These are phyloP conservation scores for Heliconius congener DNA, from an alignment of 1,140 invertebrate species.

Conservation along the genomic window DNA sequence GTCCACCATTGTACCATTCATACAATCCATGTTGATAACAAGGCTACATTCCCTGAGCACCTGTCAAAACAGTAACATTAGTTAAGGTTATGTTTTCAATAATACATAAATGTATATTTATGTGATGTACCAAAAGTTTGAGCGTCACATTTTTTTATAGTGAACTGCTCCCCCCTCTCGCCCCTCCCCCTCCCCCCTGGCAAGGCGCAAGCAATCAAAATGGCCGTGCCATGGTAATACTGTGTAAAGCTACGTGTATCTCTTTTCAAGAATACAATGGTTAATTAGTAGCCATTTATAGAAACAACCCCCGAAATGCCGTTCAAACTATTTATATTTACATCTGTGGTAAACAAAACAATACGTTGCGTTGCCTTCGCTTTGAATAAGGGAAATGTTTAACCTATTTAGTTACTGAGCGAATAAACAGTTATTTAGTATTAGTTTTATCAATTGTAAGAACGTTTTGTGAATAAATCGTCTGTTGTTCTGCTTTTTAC, in stretches of 20 bases:
- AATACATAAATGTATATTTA: neutral
- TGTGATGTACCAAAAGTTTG: constrained; percentile 51
- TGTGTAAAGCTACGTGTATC: constrained; percentile 64
- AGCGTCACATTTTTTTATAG: constrained; percentile 71
- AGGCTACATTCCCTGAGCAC: constrained; percentile 61
- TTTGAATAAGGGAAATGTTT: constrained; percentile 14
- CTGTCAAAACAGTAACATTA: constrained; percentile 60
- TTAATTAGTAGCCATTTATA: constrained; percentile 25
- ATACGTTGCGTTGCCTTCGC: constrained; percentile 30
- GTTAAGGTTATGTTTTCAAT: constrained; percentile 59
- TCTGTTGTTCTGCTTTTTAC: constrained; percentile 32
- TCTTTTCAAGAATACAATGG: constrained; percentile 48
- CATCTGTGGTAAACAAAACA: constrained; percentile 31
- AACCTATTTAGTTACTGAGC: constrained; percentile 13
- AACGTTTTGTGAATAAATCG: constrained; percentile 24
- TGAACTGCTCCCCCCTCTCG: constrained; percentile 54
- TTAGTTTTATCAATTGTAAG: constrained; percentile 5
- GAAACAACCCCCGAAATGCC: neutral
- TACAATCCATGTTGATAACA: constrained; percentile 64
- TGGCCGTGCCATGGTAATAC: constrained; percentile 71
- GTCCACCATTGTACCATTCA: constrained; percentile 64
- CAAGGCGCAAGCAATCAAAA: constrained; percentile 74
- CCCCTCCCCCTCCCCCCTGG: constrained; percentile 54
- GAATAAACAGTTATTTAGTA: constrained; percentile 11
- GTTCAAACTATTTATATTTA: constrained; percentile 12